Percentiles rank a stretch among this genome's conserved stretches.
These are phyloP conservation scores for Lasioglossum baleicum DNA, from an alignment of 1,140 invertebrate species.

Conservation along the genomic window DNA sequence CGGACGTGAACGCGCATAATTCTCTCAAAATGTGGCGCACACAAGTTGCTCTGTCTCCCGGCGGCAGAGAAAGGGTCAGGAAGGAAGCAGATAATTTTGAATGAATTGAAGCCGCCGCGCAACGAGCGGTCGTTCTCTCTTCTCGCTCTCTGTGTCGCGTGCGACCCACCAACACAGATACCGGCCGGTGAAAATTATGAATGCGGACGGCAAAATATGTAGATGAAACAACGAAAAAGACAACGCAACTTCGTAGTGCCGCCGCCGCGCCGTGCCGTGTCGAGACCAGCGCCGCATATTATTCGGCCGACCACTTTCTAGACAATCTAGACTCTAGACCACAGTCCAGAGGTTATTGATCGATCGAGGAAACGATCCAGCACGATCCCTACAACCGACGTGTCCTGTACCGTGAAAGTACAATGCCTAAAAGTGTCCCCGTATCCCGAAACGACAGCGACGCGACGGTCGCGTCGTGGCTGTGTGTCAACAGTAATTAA, in stretches of 20 bases:
- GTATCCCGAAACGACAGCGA: background rate
- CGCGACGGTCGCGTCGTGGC: constrained; percentile 1
- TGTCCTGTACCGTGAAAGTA: constrained; percentile 7
- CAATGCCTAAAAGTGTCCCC: constrained; percentile 22
- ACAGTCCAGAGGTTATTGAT: background rate
- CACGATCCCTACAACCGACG: background rate
- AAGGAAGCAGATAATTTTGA: constrained; percentile 64
- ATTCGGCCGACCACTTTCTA: background rate
- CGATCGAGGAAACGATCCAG: constrained; percentile 13
- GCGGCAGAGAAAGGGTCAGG: constrained; percentile 56
- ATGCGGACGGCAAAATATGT: constrained; percentile 16
- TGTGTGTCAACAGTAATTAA: constrained; percentile 48
- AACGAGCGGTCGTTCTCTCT: background rate
- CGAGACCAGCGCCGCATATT: background rate
- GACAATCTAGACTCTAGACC: background rate
- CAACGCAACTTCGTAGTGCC: background rate
- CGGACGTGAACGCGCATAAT: constrained; percentile 60
- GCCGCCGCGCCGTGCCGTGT: background rate
- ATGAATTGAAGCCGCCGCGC: constrained; percentile 53
- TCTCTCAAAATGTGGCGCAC: constrained; percentile 61
- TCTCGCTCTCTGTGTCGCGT: background rate
- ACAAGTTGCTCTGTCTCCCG: constrained; percentile 58
- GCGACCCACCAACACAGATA: constrained; percentile 22
- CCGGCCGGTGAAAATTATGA: constrained; percentile 16
- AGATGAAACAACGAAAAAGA: constrained; percentile 18